Percentiles rank a stretch among this genome's conserved stretches.
Evolutionary conservation across 2,797 vertebrate species (phyloP).

Genomic region (Buphagus erythrorhynchus): DNA sequence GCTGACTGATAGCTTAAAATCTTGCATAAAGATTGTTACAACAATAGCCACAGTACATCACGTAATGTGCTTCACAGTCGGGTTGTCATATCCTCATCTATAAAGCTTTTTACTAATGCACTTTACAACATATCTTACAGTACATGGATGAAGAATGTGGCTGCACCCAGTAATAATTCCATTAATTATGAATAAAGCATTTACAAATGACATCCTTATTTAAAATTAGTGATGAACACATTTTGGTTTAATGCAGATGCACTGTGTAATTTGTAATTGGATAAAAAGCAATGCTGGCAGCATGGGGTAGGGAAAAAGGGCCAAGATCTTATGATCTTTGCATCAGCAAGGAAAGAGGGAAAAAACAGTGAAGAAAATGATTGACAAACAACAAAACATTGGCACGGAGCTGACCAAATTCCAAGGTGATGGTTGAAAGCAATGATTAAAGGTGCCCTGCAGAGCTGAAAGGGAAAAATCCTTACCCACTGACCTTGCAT

Average conservation of each 20-base stretch:
- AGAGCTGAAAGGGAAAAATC: not conserved
- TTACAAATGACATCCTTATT: constrained; percentile 50
- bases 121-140: constrained; percentile 15
- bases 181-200: constrained; percentile 43
- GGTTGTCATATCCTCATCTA: constrained; percentile 14
- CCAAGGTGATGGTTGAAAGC: not conserved
- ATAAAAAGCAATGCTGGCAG: not conserved
- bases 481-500: constrained; percentile 9
- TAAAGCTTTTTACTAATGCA: constrained; percentile 51
- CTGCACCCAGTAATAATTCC: constrained; percentile 46
- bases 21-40: constrained; percentile 30
- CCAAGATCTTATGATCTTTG: not conserved
- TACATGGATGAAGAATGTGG: constrained; percentile 37
- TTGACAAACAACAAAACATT: not conserved
- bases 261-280: constrained; percentile 32
- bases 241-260: constrained; percentile 35
- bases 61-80: constrained; percentile 12
- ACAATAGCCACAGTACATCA: constrained; percentile 6
- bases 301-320: not conserved
- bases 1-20: constrained; percentile 15
- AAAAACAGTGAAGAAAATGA: not conserved
- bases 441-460: not conserved
- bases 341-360: not conserved
- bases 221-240: constrained; percentile 14
- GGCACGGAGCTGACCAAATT: not conserved